phyloP scores from a whole-genome alignment of 2,888 invertebrate species.

The Hirtodrosophila confusa region DNA sequence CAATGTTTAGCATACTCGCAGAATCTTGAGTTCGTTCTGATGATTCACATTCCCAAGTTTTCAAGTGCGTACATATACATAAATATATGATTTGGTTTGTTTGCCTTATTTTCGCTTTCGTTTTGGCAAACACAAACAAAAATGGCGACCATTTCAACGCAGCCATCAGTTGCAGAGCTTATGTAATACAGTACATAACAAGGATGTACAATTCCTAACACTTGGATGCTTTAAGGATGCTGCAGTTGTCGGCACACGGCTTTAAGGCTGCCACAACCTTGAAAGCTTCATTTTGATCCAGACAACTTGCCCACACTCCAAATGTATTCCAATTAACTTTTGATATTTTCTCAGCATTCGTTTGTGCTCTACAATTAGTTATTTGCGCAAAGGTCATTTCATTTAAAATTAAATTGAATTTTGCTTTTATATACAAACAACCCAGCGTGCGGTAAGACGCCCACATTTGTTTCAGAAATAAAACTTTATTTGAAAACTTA shows the following conservation, averaged over 20 bases:
- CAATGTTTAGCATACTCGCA: conserved; percentile 7
- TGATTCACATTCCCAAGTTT: conserved; percentile 5
- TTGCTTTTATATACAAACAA: no score
- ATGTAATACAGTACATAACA: conserved; percentile 15
- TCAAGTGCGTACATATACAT: conserved; percentile 15
- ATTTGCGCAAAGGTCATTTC: neutral
- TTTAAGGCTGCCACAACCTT: neutral
- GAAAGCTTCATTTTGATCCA: neutral
- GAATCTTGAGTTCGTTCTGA: conserved; percentile 18
- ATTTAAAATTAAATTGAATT: neutral
- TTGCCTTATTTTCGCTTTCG: conserved; percentile 23
- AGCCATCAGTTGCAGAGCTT: conserved; percentile 17
- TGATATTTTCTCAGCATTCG: conserved; percentile 1
- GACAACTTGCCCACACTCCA: neutral
- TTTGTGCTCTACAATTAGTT: conserved; percentile 12
- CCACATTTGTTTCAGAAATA: no score
- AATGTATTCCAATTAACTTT: conserved; percentile 28
- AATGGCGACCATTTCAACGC: conserved; percentile 21
- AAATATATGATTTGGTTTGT: conserved; percentile 15
- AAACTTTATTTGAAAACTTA: no score
- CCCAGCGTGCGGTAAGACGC: no score
- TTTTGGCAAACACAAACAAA: conserved; percentile 24
- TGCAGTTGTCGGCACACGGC: neutral
- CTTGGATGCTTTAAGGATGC: no score
- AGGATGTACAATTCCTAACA: neutral